Base-by-base conservation (phyloP, 2,888 invertebrate species). In the Drosophila setosimentum region DNA sequence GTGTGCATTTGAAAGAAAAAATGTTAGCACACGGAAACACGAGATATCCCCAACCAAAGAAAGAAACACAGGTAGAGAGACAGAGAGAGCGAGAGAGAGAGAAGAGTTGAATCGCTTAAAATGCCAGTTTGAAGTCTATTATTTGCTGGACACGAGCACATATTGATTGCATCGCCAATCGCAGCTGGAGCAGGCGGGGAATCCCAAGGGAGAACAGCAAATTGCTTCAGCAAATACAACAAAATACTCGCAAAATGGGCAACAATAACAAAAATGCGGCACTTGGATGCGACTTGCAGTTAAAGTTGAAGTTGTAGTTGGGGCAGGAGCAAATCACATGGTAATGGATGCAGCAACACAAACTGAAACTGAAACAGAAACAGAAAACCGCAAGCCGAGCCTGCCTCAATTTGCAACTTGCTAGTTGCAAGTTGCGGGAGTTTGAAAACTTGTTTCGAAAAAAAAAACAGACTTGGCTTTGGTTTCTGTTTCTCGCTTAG, bases 131-230 rank as follows among this genome's bases (percentile, higher is more conserved):
- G 82, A 83, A 82, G 91, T 82, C 91, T 91, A 90, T 92, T 92
- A 91, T 92, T 92, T 92, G 92, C 85, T 90, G 87, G 92, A 91
- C 92, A 92, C 91, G 91, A 92, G 91, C 84, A 91, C 73, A 89
- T 91, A 91, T 90, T 90, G 91, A 91, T 92, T 86, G 87, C 89
- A 92, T 92, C 91, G 87, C 71, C 80, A 83, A 82, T 82, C 80
- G 78, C 65, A 59, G 57, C 45, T 62, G 65, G 53, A 29, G 11
- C 13, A 32, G 42, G 21, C 72, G 51, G 32, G 50, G 45, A 21
- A 53, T 55, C 60, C 63, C 53, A 83, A 49, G 53, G 62, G 50
- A 66, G 72, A 68, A 73, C 77, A 88, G 83, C 78, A 85, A 87
- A 90, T 85, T 81, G 90, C 83, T 86, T 83, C 57, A 79, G 68